Evolutionary conservation across 37 sponge, comb jelly and placozoan species (phyloP).

Genomic region (Cliona cf. orientalis): DNA sequence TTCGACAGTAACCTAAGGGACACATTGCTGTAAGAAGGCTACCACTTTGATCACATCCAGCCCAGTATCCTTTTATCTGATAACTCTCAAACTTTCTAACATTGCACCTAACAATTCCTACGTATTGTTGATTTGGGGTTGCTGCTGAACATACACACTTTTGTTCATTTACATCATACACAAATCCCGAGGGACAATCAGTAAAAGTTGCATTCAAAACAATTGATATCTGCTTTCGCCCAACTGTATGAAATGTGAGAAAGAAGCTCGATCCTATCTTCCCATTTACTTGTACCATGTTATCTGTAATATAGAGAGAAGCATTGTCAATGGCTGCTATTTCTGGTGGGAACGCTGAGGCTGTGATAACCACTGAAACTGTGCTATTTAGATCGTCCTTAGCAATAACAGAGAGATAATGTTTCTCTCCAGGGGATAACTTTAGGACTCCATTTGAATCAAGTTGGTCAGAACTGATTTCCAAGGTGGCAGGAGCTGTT

Average conservation of each 20-base stretch:
- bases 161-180: no score
- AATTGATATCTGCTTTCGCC: neutral
- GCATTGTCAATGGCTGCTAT: neutral
- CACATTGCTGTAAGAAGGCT: constrained; percentile 16
- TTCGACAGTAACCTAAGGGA: constrained; percentile 37
- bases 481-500: neutral
- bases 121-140: neutral
- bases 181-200: constrained; percentile 42
- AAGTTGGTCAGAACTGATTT: no score
- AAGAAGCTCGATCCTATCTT: neutral
- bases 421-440: neutral
- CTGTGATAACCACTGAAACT: neutral
- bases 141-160: constrained; percentile 21
- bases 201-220: neutral
- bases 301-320: neutral
- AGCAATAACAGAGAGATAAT: neutral
- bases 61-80: constrained; percentile 49
- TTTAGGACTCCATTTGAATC: neutral
- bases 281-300: constrained; percentile 13
- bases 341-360: neutral
- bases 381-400: constrained; percentile 26
- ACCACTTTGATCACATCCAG: constrained; percentile 32
- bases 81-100: neutral
- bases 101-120: constrained; percentile 24
- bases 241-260: constrained; percentile 9